Conservation (phyloP, 2,113 vertebrate genomes). For the Acanthochromis polyacanthus region DNA sequence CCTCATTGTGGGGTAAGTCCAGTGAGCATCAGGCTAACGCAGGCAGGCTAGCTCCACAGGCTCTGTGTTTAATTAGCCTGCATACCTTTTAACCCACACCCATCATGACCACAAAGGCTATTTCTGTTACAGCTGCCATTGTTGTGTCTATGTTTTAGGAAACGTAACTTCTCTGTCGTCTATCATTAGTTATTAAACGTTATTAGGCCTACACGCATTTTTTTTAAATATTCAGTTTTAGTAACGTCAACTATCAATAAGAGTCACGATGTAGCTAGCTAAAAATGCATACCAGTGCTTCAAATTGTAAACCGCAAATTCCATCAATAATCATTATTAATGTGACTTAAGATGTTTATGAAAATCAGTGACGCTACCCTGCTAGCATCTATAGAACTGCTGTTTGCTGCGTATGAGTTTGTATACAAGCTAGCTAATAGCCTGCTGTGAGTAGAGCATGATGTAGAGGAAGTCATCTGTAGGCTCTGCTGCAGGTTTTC, state of each 20-base stretch:
- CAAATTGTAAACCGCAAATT: neutral
- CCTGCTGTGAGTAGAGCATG: neutral
- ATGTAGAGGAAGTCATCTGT: conserved; percentile 39
- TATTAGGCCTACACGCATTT: neutral
- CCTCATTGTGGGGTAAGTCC: conserved; percentile 93
- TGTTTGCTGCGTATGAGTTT: neutral
- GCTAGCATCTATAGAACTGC: neutral
- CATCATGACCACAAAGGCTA: conserved; percentile 27
- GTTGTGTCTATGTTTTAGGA: neutral
- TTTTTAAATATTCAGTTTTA: neutral
- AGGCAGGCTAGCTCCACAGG: conserved; percentile 19
- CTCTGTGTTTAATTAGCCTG: conserved; percentile 43
- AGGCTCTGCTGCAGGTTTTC: conserved; percentile 38
- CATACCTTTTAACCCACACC: conserved; percentile 57
- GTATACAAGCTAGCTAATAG: neutral
- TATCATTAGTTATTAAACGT: neutral
- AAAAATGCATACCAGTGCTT: neutral
- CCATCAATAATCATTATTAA: neutral
- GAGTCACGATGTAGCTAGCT: neutral
- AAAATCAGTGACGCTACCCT: neutral
- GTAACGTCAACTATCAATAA: neutral
- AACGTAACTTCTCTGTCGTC: neutral
- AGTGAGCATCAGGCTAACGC: conserved; percentile 15
- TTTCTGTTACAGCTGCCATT: conserved; percentile 4
- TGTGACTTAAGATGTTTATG: neutral